Percentiles rank a stretch among this genome's conserved stretches.
Evolutionary conservation across 2,888 invertebrate genomes (phyloP).

Genomic region (Mythimna lalbum): DNA sequence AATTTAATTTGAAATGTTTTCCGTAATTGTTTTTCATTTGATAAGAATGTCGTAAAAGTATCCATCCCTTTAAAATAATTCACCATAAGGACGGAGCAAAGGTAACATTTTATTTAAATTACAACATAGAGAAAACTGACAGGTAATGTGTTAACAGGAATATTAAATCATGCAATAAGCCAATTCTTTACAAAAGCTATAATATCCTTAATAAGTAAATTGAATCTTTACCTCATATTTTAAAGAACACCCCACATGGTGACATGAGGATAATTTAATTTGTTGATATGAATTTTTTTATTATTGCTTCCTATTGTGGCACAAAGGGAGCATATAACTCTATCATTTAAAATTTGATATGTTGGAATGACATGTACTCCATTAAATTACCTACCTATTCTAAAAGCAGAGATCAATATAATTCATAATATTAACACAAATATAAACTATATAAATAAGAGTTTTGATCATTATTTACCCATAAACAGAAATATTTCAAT

Average conservation of each 20-base stretch:
- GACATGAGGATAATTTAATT: constrained; percentile 12
- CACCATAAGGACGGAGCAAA: constrained; percentile 73
- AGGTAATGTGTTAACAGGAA: constrained; percentile 43
- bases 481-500: constrained; percentile 51
- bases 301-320: constrained; percentile 76
- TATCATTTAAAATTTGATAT: constrained; percentile 74
- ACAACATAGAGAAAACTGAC: constrained; percentile 34
- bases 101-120: constrained; percentile 30
- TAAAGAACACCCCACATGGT: constrained; percentile 22
- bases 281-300: constrained; percentile 60
- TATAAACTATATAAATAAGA: constrained; percentile 28
- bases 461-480: constrained; percentile 20
- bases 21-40: constrained; percentile 16
- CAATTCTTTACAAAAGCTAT: constrained; percentile 78
- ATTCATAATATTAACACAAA: constrained; percentile 45
- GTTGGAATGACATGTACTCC: constrained; percentile 81
- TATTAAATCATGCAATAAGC: constrained; percentile 65
- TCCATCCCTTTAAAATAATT: constrained; percentile 65
- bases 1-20: constrained; percentile 16
- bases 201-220: constrained; percentile 49
- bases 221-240: constrained; percentile 36
- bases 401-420: constrained; percentile 60
- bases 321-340: constrained; percentile 74
- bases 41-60: constrained; percentile 43
- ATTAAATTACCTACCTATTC: constrained; percentile 64